Evolutionary conservation across 2,888 invertebrate species (phyloP).

Genomic region (Cistogaster globosa): DNA sequence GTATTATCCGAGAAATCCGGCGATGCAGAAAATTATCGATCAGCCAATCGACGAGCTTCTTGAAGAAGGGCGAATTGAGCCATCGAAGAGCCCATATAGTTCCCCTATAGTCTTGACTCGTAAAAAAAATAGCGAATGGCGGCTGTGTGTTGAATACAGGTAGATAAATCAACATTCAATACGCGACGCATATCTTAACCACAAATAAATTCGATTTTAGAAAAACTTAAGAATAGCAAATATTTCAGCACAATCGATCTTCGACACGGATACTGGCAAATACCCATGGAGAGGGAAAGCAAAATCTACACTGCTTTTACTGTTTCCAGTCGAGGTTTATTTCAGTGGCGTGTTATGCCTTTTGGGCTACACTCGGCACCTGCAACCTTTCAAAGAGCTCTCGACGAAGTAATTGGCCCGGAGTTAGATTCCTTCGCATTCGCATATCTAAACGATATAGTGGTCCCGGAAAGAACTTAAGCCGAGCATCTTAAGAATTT

Average conservation of each 20-base stretch:
- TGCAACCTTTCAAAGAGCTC: not conserved
- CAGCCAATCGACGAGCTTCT: conserved; percentile 30
- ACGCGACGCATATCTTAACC: conserved; percentile 19
- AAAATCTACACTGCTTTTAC: conserved; percentile 26
- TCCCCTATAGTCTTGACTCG: conserved; percentile 35
- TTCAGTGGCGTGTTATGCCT: conserved; percentile 23
- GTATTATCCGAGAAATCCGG: not conserved
- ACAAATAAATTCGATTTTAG: conserved; percentile 19
- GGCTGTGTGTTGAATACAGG: conserved; percentile 30
- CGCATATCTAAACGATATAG: conserved; percentile 47
- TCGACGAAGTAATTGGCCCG: conserved; percentile 31
- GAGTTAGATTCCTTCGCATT: no score
- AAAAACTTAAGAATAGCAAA: conserved; percentile 14
- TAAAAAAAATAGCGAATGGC: conserved; percentile 35
- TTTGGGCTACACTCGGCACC: conserved; percentile 41
- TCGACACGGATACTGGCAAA: conserved; percentile 22
- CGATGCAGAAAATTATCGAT: conserved; percentile 6
- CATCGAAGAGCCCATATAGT: conserved; percentile 39
- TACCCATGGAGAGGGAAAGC: not conserved
- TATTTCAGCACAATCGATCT: conserved; percentile 6
- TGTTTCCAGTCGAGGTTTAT: not conserved
- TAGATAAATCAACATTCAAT: conserved; percentile 6
- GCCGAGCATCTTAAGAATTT: conserved; percentile 34
- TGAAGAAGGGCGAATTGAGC: conserved; percentile 21
- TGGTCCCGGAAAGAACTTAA: conserved; percentile 24